Conservation (phyloP, 2,888 invertebrate species). For the Andrena fulva region DNA sequence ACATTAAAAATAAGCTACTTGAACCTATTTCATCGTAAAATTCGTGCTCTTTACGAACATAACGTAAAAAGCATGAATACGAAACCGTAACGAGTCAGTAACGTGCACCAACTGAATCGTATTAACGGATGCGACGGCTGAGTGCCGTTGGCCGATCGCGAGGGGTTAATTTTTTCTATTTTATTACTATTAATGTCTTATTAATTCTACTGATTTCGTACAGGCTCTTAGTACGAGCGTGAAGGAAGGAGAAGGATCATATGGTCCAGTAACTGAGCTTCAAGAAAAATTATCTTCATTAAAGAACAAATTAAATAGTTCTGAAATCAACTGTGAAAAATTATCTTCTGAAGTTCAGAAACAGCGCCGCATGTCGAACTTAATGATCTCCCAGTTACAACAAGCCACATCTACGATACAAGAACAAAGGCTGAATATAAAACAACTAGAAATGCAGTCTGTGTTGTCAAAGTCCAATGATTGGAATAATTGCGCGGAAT, state of each 20-base stretch:
- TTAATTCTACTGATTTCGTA: constrained; percentile 3
- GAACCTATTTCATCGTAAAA: too few relatives aligned
- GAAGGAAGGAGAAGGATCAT: neutral
- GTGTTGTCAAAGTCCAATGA: constrained; percentile 4
- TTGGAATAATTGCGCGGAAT: constrained; percentile 9
- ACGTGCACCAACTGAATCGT: too few relatives aligned
- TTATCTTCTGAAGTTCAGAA: constrained; percentile 46
- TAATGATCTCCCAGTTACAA: constrained; percentile 49
- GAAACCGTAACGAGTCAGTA: too few relatives aligned
- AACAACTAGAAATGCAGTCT: constrained; percentile 17
- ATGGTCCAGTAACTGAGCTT: constrained; percentile 16
- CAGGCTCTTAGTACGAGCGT: constrained; percentile 7
- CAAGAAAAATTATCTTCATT: constrained; percentile 44
- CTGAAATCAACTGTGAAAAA: constrained; percentile 28
- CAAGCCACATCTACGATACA: constrained; percentile 27
- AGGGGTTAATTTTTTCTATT: neutral
- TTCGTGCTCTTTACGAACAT: too few relatives aligned
- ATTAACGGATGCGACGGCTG: too few relatives aligned
- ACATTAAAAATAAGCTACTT: too few relatives aligned
- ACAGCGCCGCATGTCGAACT: constrained; percentile 31
- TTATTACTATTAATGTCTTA: neutral
- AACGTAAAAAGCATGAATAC: too few relatives aligned
- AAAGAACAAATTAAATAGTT: constrained; percentile 46
- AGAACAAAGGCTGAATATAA: constrained; percentile 27
- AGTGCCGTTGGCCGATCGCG: too few relatives aligned